Evolutionary conservation across 2,797 vertebrate genomes (phyloP).

Genomic region (Mormyrops attenuatus): DNA sequence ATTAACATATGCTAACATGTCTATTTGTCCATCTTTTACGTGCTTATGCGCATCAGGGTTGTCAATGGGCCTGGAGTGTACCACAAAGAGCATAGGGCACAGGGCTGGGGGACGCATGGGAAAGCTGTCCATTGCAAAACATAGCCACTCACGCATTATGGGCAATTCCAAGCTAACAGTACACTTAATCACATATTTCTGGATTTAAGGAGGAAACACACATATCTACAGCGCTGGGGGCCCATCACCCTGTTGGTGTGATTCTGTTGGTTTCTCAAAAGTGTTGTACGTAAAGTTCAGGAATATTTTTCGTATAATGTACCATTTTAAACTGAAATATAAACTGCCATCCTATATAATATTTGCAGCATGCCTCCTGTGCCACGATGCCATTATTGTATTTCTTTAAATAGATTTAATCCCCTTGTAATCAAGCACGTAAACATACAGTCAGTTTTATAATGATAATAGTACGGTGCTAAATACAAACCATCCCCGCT

Average conservation of each 20-base stretch:
- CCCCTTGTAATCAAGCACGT: not conserved
- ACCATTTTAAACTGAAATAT: not conserved
- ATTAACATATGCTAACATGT: not conserved
- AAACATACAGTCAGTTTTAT: not conserved
- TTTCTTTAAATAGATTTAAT: not conserved
- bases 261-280: not conserved
- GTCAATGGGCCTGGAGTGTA: not conserved
- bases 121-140: not conserved
- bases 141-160: not conserved
- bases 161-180: not conserved
- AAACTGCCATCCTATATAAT: not conserved
- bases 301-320: not conserved
- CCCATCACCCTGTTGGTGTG: not conserved
- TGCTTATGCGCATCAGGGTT: not conserved
- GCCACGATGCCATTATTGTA: not conserved
- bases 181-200: not conserved
- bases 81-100: not conserved
- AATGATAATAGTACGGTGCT: not conserved
- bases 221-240: not conserved
- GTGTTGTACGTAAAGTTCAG: not conserved
- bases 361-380: not conserved
- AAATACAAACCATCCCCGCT: not conserved
- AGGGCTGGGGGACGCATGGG: not conserved
- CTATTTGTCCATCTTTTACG: not conserved
- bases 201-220: not conserved